phyloP scores from a whole-genome alignment of 1,140 invertebrate genomes.

The Pachypsylla venusta region DNA sequence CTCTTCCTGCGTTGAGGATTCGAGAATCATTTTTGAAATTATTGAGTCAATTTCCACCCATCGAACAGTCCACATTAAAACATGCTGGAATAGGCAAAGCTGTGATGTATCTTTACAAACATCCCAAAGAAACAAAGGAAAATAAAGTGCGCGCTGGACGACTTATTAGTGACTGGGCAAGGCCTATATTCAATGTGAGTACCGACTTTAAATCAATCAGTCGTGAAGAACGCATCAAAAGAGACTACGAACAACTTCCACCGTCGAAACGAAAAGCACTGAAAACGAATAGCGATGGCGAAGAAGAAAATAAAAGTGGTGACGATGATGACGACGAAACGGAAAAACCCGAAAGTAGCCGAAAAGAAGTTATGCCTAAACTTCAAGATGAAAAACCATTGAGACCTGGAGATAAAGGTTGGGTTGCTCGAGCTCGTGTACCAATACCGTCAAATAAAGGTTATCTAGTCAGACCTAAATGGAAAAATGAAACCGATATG shows the following conservation, averaged over 20 bases:
- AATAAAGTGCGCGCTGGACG: constrained; percentile 82
- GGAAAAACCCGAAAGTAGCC: not conserved
- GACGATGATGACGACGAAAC: not conserved
- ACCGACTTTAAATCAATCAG: constrained; percentile 69
- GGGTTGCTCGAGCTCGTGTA: constrained; percentile 85
- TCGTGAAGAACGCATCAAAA: constrained; percentile 26
- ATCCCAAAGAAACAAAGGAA: constrained; percentile 90
- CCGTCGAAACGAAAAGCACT: not conserved
- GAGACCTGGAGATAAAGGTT: constrained; percentile 87
- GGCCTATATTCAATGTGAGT: constrained; percentile 91
- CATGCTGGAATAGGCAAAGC: constrained; percentile 93
- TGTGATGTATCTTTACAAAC: constrained; percentile 98
- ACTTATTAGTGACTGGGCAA: constrained; percentile 91
- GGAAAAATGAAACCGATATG: constrained; percentile 73
- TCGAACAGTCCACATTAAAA: constrained; percentile 79
- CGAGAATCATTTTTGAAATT: constrained; percentile 77
- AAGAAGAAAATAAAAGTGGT: not conserved
- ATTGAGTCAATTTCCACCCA: constrained; percentile 71
- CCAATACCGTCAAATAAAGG: constrained; percentile 91
- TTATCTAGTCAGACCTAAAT: constrained; percentile 88
- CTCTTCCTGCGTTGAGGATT: constrained; percentile 82
- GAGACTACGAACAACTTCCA: constrained; percentile 22
- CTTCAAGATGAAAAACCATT: constrained; percentile 32
- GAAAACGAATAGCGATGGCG: not conserved
- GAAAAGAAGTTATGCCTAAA: constrained; percentile 41